A percentile compares a stretch with the other conserved stretches of the same genome.
These are phyloP conservation scores for Trichomycterus rosablanca DNA, from an alignment of 2,113 vertebrate species.

Conservation along the genomic window DNA sequence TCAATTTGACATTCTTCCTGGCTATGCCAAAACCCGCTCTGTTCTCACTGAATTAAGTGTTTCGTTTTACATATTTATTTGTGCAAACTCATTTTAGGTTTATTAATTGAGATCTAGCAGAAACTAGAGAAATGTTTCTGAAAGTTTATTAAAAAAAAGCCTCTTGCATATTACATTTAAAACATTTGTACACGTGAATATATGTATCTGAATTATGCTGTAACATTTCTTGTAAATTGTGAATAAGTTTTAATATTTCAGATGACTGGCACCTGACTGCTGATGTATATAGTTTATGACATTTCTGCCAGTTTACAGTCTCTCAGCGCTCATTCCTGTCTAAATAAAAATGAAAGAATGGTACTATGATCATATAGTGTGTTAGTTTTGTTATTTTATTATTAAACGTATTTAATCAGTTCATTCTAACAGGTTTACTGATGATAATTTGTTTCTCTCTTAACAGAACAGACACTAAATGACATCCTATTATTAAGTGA, in stretches of 20 bases:
- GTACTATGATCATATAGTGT: slow-evolving; percentile 70
- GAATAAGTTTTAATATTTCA: slow-evolving; percentile 88
- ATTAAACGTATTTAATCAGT: slow-evolving; percentile 14
- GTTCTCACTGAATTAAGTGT: slow-evolving; percentile 35
- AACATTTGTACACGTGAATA: slow-evolving; percentile 76
- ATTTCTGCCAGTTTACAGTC: slow-evolving; percentile 76
- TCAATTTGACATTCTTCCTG: slow-evolving; percentile 58
- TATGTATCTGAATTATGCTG: slow-evolving; percentile 71
- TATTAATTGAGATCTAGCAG: slow-evolving; percentile 32
- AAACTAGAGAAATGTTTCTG: slow-evolving; percentile 63
- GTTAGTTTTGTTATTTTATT: slow-evolving; percentile 64
- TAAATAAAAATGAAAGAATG: slow-evolving; percentile 84
- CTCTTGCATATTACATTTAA: slow-evolving; percentile 61
- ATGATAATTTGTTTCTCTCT: not conserved
- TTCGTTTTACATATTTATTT: slow-evolving; percentile 46
- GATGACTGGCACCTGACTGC: slow-evolving; percentile 72
- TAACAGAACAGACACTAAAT: slow-evolving; percentile 6
- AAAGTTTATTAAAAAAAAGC: slow-evolving; percentile 73
- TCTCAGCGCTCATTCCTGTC: slow-evolving; percentile 77
- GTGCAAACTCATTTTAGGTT: slow-evolving; percentile 42
- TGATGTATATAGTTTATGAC: slow-evolving; percentile 87
- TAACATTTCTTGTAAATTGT: slow-evolving; percentile 96
- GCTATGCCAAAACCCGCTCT: slow-evolving; percentile 61
- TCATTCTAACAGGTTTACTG: slow-evolving; percentile 8
- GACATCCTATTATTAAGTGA: too few species aligned